A percentile compares a stretch with the other conserved stretches of the same genome.
Conservation (phyloP, 2,113 vertebrate genomes). For the Anguilla rostrata region DNA sequence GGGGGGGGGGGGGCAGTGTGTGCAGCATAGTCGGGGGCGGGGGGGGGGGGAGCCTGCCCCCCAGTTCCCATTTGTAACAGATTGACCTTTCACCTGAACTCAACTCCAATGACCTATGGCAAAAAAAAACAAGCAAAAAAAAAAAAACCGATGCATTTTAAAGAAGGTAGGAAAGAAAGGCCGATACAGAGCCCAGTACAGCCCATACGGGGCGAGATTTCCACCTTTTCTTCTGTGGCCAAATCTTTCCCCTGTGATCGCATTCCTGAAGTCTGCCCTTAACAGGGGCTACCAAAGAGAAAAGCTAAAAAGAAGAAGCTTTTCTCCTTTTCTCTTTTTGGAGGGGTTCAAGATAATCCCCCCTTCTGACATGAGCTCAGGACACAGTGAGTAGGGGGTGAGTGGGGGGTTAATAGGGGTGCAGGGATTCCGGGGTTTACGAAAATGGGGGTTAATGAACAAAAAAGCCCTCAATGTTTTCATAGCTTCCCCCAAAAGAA, state of each 20-base stretch:
- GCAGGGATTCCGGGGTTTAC: neutral
- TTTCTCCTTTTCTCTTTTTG: neutral
- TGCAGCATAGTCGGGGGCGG: neutral
- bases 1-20: neutral
- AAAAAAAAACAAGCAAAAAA: conserved; percentile 19
- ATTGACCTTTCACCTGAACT: conserved; percentile 53
- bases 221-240: neutral
- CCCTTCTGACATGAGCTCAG: conserved; percentile 1
- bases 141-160: neutral
- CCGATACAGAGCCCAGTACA: too few species aligned
- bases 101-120: conserved; percentile 32
- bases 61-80: conserved; percentile 46
- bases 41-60: neutral
- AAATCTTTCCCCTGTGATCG: neutral
- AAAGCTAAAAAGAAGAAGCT: conserved; percentile 3
- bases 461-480: neutral
- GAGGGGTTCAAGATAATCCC: conserved; percentile 16
- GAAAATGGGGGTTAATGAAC: neutral
- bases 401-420: too few species aligned
- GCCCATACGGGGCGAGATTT: neutral
- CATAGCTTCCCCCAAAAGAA: neutral
- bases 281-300: neutral
- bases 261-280: neutral
- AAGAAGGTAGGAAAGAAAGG: neutral
- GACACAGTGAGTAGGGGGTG: neutral